Evolutionary conservation across 2,888 invertebrate genomes (phyloP), one percentile per base, ranked within the genome.

Genomic region (Drosophila suboccidentalis): DNA sequence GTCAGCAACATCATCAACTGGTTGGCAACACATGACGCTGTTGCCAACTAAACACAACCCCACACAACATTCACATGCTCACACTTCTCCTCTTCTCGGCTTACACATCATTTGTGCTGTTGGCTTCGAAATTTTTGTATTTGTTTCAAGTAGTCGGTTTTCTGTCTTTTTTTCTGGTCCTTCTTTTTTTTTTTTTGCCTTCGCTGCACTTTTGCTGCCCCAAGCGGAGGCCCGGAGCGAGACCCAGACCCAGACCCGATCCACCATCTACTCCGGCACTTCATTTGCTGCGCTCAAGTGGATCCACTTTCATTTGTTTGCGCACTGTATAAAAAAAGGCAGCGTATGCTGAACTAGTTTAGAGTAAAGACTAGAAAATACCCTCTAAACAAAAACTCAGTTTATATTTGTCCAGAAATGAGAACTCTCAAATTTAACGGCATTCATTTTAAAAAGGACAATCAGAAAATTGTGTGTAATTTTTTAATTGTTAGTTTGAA

Each of bases 231-330:
- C 62, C 46, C 36, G 29, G 53, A 38, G 36, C 10, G 55, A 72
- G 62, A 58, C 55, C n/a, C 62, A 72, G 62, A 58, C 55, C 13
- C 44, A 34, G 51, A 57, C 53, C 34, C 54, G 67, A 68, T 73
- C 63, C 77, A 73, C 69, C 71, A 61, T 54, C 71, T 80, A 70
- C 83, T 72, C 71, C 66, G 84, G 78, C 87, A 87, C 89, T 89
- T 89, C 89, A 90, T 89, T 89, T 89, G 84, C 90, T 77, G 84
- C 87, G 87, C 89, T 89, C 90, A 89, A 89, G 89, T 90, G 90
- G 89, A 88, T 90, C 89, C 89, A 89, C 89, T 89, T 89, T 89
- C 89, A 90, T 89, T 90, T 89, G 89, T 90, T 89, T 89, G 90
- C 84, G 74, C 69, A 78, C 54, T 47, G 69, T 71, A 80, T 62